These are phyloP conservation scores for Pseudochirops corinnae DNA, from an alignment of 2,797 vertebrate genomes.

Conservation along the genomic window DNA sequence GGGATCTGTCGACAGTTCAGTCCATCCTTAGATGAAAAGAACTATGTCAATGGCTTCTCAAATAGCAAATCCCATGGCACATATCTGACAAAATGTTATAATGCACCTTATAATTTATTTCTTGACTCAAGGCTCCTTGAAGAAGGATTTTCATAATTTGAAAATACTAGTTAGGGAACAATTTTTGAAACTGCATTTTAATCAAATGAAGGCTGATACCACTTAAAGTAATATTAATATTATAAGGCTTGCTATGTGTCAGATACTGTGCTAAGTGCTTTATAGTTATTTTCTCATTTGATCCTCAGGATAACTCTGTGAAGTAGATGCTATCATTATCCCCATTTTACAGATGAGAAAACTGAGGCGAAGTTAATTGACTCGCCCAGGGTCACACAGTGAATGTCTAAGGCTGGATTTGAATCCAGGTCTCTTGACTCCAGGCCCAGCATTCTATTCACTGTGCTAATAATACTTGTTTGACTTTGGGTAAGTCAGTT, in stretches of 20 bases:
- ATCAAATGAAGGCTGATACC: not conserved
- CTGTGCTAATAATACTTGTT: not conserved
- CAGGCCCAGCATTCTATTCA: not conserved
- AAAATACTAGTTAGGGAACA: not conserved
- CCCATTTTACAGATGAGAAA: not conserved
- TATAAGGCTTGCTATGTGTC: not conserved
- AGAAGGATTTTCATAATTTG: not conserved
- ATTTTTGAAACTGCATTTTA: not conserved
- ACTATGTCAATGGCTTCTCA: not conserved
- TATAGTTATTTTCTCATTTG: not conserved
- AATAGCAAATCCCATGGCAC: not conserved
- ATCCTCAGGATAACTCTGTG: not conserved
- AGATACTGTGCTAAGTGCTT: not conserved
- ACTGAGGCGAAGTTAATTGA: not conserved
- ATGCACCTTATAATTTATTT: not conserved
- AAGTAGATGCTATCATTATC: not conserved
- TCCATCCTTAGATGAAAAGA: not conserved
- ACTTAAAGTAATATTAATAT: not conserved
- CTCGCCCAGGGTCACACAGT: not conserved
- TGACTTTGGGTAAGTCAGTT: not conserved
- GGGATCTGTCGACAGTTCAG: not conserved
- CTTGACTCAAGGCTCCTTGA: not conserved
- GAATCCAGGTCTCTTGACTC: not conserved
- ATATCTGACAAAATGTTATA: not conserved
- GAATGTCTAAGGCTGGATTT: not conserved